These are phyloP conservation scores for Melanerpes formicivorus DNA, from an alignment of 2,113 vertebrate species.

Conservation along the genomic window DNA sequence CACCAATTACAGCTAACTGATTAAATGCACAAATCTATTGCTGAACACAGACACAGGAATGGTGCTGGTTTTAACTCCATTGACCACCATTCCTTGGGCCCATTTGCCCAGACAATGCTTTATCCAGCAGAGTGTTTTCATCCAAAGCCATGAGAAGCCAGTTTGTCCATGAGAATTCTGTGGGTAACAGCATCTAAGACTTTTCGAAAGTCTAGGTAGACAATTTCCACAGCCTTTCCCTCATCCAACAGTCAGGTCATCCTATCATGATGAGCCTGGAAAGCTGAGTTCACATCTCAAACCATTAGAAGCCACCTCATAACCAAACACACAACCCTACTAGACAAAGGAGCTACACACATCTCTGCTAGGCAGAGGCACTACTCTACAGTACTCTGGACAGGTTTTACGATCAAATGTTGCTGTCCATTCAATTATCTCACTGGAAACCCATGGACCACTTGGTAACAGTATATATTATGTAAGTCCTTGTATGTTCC, in stretches of 20 bases:
- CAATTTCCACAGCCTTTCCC: too few relatives aligned
- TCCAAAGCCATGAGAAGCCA: too few relatives aligned
- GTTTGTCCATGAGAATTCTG: too few relatives aligned
- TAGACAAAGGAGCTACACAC: neutral
- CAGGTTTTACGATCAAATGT: neutral
- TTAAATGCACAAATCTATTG: neutral
- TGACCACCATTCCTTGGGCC: too few relatives aligned
- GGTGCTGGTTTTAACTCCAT: too few relatives aligned
- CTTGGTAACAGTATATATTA: neutral
- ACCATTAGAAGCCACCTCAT: neutral
- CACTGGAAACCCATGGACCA: neutral
- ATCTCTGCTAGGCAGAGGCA: neutral
- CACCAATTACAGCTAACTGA: neutral
- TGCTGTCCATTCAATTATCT: neutral
- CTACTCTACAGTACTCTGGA: neutral
- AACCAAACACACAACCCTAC: neutral
- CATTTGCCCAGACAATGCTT: too few relatives aligned
- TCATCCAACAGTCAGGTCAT: too few relatives aligned
- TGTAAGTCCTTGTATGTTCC: neutral
- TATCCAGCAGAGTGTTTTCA: too few relatives aligned
- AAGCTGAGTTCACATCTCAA: neutral
- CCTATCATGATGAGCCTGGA: neutral
- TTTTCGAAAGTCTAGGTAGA: too few relatives aligned
- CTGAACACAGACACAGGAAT: neutral
- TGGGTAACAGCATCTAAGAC: too few relatives aligned